Conservation (phyloP, 2,113 vertebrate genomes). For the Boleophthalmus pectinirostris region DNA sequence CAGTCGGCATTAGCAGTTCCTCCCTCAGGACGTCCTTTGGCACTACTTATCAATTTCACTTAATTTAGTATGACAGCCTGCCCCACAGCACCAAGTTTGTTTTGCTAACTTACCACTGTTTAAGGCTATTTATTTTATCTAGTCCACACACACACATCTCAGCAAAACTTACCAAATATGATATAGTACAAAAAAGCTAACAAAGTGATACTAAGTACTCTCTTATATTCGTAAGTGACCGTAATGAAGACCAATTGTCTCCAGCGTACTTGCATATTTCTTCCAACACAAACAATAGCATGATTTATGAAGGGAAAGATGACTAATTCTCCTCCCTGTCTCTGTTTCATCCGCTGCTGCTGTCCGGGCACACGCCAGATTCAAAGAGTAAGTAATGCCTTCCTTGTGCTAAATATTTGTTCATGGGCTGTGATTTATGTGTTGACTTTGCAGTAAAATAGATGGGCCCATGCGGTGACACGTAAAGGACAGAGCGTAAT, state of each 20-base stretch:
- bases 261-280: conserved; percentile 38
- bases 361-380: conserved; percentile 78
- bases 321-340: conserved; percentile 36
- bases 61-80: conserved; percentile 50
- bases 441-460: conserved; percentile 44
- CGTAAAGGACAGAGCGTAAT: conserved; percentile 41
- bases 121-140: conserved; percentile 60
- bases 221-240: conserved; percentile 44
- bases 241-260: conserved; percentile 55
- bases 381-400: conserved; percentile 95
- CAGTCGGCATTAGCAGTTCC: conserved; percentile 7
- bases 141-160: conserved; percentile 21
- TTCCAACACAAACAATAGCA: conserved; percentile 24
- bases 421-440: conserved; percentile 43
- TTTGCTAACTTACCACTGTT: conserved; percentile 44
- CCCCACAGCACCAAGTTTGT: conserved; percentile 49
- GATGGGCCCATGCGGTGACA: conserved; percentile 31
- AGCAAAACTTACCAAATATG: conserved; percentile 33
- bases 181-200: conserved; percentile 22
- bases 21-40: conserved; percentile 38
- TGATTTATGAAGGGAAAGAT: conserved; percentile 52
- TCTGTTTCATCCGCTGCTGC: conserved; percentile 57
- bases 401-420: conserved; percentile 19
- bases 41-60: conserved; percentile 30
- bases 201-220: conserved; percentile 27